phyloP scores from a whole-genome alignment of 2,113 vertebrate species.

The Eretmochelys imbricata region DNA sequence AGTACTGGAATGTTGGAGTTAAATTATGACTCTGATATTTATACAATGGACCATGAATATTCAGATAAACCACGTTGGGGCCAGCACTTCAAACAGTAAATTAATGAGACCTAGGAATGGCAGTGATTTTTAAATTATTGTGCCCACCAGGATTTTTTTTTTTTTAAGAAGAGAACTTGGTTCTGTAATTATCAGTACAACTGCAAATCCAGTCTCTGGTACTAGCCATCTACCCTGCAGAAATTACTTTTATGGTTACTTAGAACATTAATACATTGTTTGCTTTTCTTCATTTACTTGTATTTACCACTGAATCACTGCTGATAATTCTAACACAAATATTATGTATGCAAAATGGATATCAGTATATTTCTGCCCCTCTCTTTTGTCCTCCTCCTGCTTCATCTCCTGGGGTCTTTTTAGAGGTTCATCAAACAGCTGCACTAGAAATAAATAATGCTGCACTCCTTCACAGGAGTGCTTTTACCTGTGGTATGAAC shows the following conservation, averaged over 20 bases:
- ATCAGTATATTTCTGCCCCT: not conserved
- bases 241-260: constrained; percentile 17
- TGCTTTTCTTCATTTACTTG: not conserved
- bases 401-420: not conserved
- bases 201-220: constrained; percentile 23
- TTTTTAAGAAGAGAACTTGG: constrained; percentile 23
- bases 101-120: not conserved
- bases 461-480: not conserved
- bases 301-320: not conserved
- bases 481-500: not conserved
- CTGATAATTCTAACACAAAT: not conserved
- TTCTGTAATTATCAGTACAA: constrained; percentile 57
- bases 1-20: not conserved
- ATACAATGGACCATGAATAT: not conserved
- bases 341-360: too few species aligned
- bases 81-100: constrained; percentile 1
- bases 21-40: constrained; percentile 10
- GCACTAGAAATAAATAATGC: not conserved
- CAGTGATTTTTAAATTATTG: constrained; percentile 30
- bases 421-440: not conserved
- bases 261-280: not conserved
- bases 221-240: constrained; percentile 38
- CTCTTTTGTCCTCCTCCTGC: not conserved
- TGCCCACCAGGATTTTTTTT: constrained; percentile 13
- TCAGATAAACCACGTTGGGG: constrained; percentile 24